Conservation (phyloP, 2,113 vertebrate genomes). For the Paradoxurus hermaphroditus region DNA sequence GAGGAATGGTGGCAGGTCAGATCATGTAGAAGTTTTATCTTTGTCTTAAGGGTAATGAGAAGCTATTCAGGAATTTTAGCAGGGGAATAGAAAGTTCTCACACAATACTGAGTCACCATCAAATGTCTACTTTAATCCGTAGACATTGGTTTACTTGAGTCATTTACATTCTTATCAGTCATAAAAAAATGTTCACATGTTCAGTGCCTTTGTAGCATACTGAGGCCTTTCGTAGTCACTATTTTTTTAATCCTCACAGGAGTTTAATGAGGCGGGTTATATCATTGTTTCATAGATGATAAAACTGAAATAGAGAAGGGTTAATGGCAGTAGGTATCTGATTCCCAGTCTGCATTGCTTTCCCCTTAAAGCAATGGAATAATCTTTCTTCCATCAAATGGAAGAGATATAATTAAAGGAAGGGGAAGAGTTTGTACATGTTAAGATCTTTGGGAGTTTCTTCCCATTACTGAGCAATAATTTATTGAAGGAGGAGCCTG, state of each 20-base stretch:
- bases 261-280: neutral
- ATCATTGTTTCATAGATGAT: neutral
- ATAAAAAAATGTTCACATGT: neutral
- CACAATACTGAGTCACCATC: neutral
- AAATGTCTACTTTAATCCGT: neutral
- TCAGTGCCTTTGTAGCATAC: neutral
- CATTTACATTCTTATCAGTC: neutral
- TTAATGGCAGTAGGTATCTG: neutral
- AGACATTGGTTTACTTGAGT: neutral
- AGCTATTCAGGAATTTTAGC: slow-evolving; percentile 27
- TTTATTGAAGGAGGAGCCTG: neutral
- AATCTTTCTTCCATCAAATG: neutral
- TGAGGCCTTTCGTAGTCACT: neutral
- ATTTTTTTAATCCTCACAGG: neutral
- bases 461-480: neutral
- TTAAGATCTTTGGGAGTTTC: neutral
- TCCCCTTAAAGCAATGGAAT: neutral
- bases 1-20: slow-evolving; percentile 15
- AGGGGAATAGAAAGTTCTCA: neutral
- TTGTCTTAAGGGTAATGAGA: slow-evolving; percentile 24
- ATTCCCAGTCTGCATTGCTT: neutral
- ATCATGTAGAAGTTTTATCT: slow-evolving; percentile 44
- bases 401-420: slow-evolving; percentile 1
- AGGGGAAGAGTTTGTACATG: neutral
- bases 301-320: slow-evolving; percentile 3